Evolutionary conservation across 2,113 vertebrate species (phyloP).

Genomic region (Hypanus sabinus): DNA sequence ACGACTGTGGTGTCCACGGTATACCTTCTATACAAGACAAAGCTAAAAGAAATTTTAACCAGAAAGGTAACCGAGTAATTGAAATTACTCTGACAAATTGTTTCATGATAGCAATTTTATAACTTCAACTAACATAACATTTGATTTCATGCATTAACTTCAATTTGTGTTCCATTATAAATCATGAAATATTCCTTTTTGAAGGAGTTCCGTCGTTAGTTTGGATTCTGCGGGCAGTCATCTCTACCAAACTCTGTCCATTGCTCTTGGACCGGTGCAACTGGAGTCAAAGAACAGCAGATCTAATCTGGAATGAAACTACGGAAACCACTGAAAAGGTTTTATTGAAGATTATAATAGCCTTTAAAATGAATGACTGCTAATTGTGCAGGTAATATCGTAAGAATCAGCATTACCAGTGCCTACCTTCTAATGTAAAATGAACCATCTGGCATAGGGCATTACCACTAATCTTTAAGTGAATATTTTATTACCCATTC

Average conservation of each 20-base stretch:
- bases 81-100: not conserved
- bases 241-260: not conserved
- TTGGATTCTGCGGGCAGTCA: not conserved
- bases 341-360: not conserved
- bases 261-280: not conserved
- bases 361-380: not conserved
- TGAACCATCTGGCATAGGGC: not conserved
- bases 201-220: not conserved
- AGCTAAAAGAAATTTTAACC: not conserved
- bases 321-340: not conserved
- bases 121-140: not conserved
- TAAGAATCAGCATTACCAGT: not conserved
- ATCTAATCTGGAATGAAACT: not conserved
- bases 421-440: not conserved
- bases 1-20: no score
- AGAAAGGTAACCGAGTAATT: not conserved
- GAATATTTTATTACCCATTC: conserved; percentile 9
- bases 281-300: not conserved
- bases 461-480: not conserved
- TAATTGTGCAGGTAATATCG: not conserved
- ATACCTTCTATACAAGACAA: not conserved
- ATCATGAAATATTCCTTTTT: not conserved
- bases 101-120: not conserved
- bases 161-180: not conserved
- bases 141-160: not conserved